Evolutionary conservation across 2,797 vertebrate genomes (phyloP).

Genomic region (Gorsachius magnificus): DNA sequence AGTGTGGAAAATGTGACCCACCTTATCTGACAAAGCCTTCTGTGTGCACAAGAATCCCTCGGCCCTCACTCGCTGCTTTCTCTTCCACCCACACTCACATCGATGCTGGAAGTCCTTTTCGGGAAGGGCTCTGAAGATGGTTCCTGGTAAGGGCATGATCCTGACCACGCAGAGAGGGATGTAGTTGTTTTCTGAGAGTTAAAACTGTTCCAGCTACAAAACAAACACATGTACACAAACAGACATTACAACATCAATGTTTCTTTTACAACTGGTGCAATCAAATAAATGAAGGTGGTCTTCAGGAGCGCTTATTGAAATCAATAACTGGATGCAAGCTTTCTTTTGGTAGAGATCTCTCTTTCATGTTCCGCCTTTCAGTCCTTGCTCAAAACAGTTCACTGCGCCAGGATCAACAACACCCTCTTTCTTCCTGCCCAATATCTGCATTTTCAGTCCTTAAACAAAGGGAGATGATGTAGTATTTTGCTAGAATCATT

Average conservation of each 20-base stretch:
- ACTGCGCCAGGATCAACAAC: not conserved
- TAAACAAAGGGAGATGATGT: not conserved
- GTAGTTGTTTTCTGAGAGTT: not conserved
- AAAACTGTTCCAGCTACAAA: not conserved
- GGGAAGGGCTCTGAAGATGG: not conserved
- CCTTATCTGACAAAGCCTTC: not conserved
- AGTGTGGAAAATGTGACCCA: not conserved
- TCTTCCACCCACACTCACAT: not conserved
- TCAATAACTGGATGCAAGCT: not conserved
- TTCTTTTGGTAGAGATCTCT: not conserved
- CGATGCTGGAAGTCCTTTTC: not conserved
- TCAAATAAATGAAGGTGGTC: not conserved
- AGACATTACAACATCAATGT: not conserved
- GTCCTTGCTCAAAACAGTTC: not conserved
- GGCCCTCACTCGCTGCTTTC: not conserved
- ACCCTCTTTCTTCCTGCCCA: not conserved
- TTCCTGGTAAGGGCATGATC: not conserved
- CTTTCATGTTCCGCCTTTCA: not conserved
- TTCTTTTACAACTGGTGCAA: not conserved
- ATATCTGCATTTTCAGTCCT: not conserved
- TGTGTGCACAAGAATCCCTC: not conserved
- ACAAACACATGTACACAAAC: not conserved
- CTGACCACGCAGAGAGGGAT: accelerated
- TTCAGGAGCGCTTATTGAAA: not conserved
- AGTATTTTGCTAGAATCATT: not conserved